phyloP scores from a whole-genome alignment of 2,113 vertebrate species.

The Neolamprologus brichardi region DNA sequence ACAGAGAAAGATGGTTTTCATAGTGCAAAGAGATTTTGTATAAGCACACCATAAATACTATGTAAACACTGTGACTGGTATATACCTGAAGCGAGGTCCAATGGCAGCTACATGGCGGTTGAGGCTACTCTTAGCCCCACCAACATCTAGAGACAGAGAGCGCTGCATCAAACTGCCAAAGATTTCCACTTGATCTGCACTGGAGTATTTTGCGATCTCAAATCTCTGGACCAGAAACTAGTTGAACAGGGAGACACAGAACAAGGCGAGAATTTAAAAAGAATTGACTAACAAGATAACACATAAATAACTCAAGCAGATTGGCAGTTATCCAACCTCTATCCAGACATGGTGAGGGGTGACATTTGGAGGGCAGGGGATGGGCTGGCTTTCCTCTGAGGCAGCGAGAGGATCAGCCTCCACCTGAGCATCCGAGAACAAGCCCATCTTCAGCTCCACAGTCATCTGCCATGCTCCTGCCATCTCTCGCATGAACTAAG shows the following conservation, averaged over 20 bases:
- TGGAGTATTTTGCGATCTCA: conserved; percentile 98
- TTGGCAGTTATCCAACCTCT: conserved; percentile 71
- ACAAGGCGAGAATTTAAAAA: not conserved
- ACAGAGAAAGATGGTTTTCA: not conserved
- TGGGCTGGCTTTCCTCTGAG: conserved; percentile 91
- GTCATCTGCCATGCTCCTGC: conserved; percentile 99
- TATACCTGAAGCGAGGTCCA: conserved; percentile 92
- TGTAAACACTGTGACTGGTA: not conserved
- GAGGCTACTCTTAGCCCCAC: conserved; percentile 80
- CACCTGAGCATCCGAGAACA: conserved; percentile 87
- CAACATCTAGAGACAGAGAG: conserved; percentile 89
- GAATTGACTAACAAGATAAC: not conserved
- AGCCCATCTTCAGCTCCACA: conserved; percentile 90
- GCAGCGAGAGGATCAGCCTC: conserved; percentile 96
- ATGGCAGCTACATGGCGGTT: conserved; percentile 96
- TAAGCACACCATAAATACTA: not conserved
- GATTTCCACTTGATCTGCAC: conserved; percentile 97
- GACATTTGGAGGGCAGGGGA: conserved; percentile 87
- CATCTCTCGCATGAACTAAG: conserved; percentile 97
- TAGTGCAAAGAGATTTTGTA: not conserved
- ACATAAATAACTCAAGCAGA: not conserved
- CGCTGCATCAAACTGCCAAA: conserved; percentile 91
- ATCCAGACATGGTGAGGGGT: conserved; percentile 97
- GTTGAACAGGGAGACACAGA: not conserved
- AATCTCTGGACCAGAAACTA: conserved; percentile 95